Evolutionary conservation across 2,113 vertebrate genomes (phyloP).

Genomic region (Ciconia stormi): DNA sequence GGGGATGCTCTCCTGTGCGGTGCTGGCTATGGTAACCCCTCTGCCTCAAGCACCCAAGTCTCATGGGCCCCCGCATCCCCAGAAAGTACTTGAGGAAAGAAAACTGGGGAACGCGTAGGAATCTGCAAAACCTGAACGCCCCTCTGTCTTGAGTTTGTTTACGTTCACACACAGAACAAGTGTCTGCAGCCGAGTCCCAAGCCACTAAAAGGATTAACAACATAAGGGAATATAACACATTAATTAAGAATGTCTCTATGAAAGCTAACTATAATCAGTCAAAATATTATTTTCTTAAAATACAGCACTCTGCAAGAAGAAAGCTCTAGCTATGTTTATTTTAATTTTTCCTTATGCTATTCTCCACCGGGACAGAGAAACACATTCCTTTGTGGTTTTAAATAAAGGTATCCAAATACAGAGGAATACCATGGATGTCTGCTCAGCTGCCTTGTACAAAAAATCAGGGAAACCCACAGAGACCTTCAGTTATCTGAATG

Average conservation of each 20-base stretch:
- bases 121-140: neutral
- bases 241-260: neutral
- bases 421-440: neutral
- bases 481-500: neutral
- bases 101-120: neutral
- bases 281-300: neutral
- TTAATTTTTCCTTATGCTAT: neutral
- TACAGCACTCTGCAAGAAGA: neutral
- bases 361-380: neutral
- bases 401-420: neutral
- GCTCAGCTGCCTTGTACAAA: neutral
- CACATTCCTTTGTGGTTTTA: neutral
- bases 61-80: neutral
- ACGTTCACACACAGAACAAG: neutral
- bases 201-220: neutral
- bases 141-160: neutral
- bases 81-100: neutral
- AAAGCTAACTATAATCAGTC: neutral
- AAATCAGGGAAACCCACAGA: neutral
- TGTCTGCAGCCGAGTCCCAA: neutral
- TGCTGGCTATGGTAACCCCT: neutral
- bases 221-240: neutral
- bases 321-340: neutral
- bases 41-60: neutral
- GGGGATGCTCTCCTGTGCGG: rapidly evolving